A percentile compares a stretch with the other conserved stretches of the same genome.
phyloP scores from a whole-genome alignment of 2,888 invertebrate species.

The Drosophila stalkeri region DNA sequence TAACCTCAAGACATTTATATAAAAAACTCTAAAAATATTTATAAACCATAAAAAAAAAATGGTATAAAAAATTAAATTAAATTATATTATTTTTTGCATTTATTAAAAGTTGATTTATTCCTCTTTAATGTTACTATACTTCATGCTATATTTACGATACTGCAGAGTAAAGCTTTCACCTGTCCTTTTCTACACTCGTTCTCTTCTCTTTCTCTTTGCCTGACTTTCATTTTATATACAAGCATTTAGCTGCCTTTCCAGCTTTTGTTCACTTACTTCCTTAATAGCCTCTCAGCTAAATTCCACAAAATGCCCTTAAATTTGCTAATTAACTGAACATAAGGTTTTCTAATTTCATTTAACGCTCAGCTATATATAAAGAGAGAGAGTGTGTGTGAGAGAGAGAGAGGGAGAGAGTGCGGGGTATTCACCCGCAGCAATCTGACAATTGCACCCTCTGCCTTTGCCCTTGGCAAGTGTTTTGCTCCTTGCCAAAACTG shows the following conservation, averaged over 20 bases:
- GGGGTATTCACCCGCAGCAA: slow-evolving; percentile 4
- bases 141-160: neutral
- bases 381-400: neutral
- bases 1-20: too few species aligned
- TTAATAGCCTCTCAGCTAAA: neutral
- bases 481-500: slow-evolving; percentile 11
- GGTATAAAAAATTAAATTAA: too few species aligned
- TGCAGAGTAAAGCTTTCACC: neutral
- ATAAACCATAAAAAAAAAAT: too few species aligned
- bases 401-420: neutral
- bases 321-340: slow-evolving; percentile 80
- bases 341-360: slow-evolving; percentile 82
- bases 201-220: neutral
- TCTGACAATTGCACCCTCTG: slow-evolving; percentile 32
- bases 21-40: too few species aligned
- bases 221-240: neutral
- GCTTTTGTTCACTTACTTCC: neutral
- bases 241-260: neutral
- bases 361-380: slow-evolving; percentile 41
- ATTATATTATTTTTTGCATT: too few species aligned
- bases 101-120: too few species aligned
- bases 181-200: neutral
- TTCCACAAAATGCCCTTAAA: slow-evolving; percentile 57
- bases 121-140: too few species aligned
- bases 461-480: neutral